Evolutionary conservation across 2,113 vertebrate genomes (phyloP).

Genomic region (Mungos mungo): DNA sequence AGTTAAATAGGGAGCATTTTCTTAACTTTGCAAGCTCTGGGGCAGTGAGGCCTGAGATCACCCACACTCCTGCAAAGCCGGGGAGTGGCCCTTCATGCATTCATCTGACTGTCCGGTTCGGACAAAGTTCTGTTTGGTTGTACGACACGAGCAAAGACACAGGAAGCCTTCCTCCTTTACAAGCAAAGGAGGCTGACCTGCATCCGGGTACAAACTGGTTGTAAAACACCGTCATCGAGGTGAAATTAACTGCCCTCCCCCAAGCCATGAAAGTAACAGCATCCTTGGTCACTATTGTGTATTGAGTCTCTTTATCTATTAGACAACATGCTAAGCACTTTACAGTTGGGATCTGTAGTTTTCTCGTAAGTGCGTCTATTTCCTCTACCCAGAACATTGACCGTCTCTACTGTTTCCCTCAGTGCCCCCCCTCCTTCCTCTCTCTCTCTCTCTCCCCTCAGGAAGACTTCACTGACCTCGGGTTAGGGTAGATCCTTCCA

Average conservation of each 20-base stretch:
- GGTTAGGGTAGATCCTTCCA: accelerated
- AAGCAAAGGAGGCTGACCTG: neutral
- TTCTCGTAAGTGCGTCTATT: neutral
- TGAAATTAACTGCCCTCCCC: neutral
- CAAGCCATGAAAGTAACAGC: neutral
- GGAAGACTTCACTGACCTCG: neutral
- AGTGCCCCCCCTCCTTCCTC: neutral
- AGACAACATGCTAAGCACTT: neutral
- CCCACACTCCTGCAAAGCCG: accelerated
- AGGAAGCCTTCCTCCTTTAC: neutral
- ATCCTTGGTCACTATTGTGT: neutral
- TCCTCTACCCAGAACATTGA: neutral
- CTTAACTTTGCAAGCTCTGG: neutral
- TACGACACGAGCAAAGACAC: neutral
- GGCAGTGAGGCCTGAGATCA: neutral
- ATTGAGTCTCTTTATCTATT: neutral
- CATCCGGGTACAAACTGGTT: neutral
- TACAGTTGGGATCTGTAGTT: neutral
- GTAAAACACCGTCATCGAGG: neutral
- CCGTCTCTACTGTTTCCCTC: accelerated
- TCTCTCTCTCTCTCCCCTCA: too few relatives aligned
- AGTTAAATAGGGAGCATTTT: slow-evolving; percentile 17
- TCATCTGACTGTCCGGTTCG: accelerated
- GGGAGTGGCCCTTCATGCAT: accelerated
- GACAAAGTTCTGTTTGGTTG: neutral